Conservation (phyloP, 2,888 invertebrate species). For the Liodrosophila aerea region DNA sequence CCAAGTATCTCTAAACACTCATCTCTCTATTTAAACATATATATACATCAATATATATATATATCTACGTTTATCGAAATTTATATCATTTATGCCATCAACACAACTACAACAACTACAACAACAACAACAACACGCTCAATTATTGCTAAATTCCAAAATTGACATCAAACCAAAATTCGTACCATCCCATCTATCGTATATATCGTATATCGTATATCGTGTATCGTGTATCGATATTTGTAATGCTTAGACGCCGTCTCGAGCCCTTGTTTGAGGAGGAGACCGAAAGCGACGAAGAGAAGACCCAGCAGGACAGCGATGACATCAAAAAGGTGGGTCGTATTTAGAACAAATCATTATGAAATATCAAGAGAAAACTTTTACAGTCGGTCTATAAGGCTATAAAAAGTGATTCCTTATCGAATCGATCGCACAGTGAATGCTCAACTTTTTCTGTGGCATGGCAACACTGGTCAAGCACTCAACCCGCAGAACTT, state of each 20-base stretch:
- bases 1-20: constrained; percentile 3
- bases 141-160: constrained; percentile 43
- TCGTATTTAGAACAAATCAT: constrained; percentile 77
- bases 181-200: constrained; percentile 44
- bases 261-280: constrained; percentile 93
- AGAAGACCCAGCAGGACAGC: constrained; percentile 82
- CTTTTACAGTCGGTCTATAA: constrained; percentile 1
- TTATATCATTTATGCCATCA: constrained; percentile 55
- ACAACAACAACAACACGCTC: constrained; percentile 37
- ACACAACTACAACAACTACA: constrained; percentile 26
- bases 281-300: constrained; percentile 87
- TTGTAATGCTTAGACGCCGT: constrained; percentile 85
- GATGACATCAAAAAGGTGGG: constrained; percentile 82
- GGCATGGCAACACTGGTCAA: constrained; percentile 29
- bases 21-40: constrained; percentile 5
- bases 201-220: constrained; percentile 42
- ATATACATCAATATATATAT: constrained; percentile 21
- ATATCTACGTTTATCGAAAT: constrained; percentile 36
- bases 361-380: constrained; percentile 6
- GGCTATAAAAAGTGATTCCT: constrained; percentile 1
- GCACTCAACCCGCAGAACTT: constrained; percentile 21
- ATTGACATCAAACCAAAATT: constrained; percentile 24
- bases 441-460: constrained; percentile 14
- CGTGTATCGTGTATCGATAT: constrained; percentile 58
- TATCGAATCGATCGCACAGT: constrained; percentile 2